A percentile compares a stretch with the other conserved stretches of the same genome.
These are phyloP conservation scores for Ethmia dodecea DNA, from an alignment of 2,888 invertebrate genomes.

Conservation along the genomic window DNA sequence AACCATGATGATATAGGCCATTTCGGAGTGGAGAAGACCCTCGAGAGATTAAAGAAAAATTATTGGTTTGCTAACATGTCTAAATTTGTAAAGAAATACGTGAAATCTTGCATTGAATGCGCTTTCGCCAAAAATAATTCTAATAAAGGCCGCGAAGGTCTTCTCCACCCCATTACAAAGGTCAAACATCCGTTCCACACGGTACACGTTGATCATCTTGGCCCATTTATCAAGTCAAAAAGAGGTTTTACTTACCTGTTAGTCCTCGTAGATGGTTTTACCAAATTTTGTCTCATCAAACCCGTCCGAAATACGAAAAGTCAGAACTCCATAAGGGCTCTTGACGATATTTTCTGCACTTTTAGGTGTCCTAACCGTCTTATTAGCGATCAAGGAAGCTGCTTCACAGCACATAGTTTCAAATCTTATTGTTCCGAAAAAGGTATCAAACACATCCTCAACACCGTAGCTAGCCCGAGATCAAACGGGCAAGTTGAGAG, in stretches of 20 bases:
- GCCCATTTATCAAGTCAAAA: constrained; percentile 12
- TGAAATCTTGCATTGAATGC: not conserved
- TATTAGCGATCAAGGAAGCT: constrained; percentile 7
- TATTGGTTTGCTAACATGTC: constrained; percentile 21
- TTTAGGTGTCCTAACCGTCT: constrained; percentile 6
- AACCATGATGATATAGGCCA: constrained; percentile 27
- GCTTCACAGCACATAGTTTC: constrained; percentile 9
- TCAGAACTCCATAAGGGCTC: constrained; percentile 7
- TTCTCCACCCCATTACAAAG: not conserved
- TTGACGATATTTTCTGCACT: constrained; percentile 4
- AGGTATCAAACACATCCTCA: constrained; percentile 2
- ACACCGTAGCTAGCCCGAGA: constrained; percentile 1
- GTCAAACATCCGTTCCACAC: not conserved
- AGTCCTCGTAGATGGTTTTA: constrained; percentile 17
- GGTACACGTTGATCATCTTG: not conserved
- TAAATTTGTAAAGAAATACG: constrained; percentile 4
- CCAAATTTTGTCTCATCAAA: constrained; percentile 5
- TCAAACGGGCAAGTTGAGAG: constrained; percentile 1
- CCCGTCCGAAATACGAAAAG: constrained; percentile 20
- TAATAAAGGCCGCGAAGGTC: not conserved
- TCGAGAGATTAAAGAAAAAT: constrained; percentile 11
- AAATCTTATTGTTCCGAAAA: constrained; percentile 3
- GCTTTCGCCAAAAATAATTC: not conserved
- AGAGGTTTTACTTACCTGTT: constrained; percentile 15
- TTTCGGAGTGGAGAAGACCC: constrained; percentile 23